Conservation (phyloP, 2,113 vertebrate genomes). For the Orthonyx spaldingii region DNA sequence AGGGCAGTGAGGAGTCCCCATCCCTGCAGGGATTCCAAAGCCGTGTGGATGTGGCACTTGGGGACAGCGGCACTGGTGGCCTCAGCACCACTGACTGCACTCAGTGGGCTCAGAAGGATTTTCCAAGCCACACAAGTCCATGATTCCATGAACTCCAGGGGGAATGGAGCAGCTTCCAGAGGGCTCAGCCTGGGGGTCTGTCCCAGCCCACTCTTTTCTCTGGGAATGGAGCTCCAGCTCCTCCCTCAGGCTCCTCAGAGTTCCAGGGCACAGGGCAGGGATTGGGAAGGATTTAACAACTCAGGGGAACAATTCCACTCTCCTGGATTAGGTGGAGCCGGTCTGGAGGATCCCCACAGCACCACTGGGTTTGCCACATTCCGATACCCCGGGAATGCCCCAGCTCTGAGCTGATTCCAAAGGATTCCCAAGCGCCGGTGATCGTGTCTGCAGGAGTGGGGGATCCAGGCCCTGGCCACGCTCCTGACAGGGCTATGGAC, state of each 20-base stretch:
- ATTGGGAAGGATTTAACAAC: too few species aligned
- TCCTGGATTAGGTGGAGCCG: background rate
- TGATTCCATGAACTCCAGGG: background rate
- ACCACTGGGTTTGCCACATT: too few species aligned
- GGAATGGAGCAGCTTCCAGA: background rate
- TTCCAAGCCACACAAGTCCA: background rate
- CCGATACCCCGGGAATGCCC: rapidly evolving
- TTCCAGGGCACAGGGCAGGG: background rate
- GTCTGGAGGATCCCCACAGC: background rate
- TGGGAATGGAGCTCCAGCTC: background rate
- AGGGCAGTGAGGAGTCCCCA: background rate
- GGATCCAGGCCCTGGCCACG: background rate
- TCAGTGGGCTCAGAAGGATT: background rate
- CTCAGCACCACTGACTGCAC: background rate
- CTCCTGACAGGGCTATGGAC: background rate
- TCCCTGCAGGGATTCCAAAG: background rate
- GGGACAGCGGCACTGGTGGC: background rate
- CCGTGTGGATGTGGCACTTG: background rate
- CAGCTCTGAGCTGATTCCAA: background rate
- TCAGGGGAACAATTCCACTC: background rate
- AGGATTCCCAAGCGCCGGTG: rapidly evolving
- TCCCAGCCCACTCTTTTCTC: background rate
- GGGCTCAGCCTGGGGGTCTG: background rate
- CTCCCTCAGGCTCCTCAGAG: background rate
- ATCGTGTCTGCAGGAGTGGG: rapidly evolving